phyloP scores from a whole-genome alignment of 1,140 invertebrate species.

The Anastrepha obliqua region DNA sequence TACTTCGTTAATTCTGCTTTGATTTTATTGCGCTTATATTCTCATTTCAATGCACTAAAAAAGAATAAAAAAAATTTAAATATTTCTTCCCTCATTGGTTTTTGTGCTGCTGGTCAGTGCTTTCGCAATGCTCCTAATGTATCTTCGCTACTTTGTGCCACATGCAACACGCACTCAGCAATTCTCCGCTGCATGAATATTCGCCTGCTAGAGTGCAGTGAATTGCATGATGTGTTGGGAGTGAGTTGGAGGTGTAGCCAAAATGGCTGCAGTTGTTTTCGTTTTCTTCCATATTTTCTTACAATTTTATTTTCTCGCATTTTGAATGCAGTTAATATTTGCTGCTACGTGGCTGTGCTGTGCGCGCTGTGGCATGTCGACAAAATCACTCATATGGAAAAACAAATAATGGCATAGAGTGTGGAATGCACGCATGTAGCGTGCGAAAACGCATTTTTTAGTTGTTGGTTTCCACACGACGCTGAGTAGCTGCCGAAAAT shows the following conservation, averaged over 20 bases:
- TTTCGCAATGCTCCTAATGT: neutral
- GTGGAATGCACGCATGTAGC: neutral
- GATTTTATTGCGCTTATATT: neutral
- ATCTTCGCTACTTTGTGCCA: neutral
- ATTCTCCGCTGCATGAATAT: conserved; percentile 1
- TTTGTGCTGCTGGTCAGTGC: neutral
- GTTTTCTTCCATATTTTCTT: neutral
- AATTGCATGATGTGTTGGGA: neutral
- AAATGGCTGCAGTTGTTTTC: neutral
- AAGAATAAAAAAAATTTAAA: neutral
- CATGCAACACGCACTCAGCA: conserved; percentile 27
- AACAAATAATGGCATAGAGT: neutral
- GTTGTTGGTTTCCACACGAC: too few species aligned
- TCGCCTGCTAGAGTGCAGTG: conserved; percentile 3
- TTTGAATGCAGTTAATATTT: neutral
- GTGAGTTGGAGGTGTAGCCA: neutral
- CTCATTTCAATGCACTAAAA: neutral
- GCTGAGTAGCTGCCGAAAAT: too few species aligned
- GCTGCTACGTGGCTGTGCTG: neutral
- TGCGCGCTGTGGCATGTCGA: neutral
- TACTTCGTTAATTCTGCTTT: neutral
- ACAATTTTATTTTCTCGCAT: neutral
- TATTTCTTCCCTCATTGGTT: neutral
- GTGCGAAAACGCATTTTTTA: neutral
- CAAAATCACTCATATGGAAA: conserved; percentile 12